A percentile compares a stretch with the other conserved stretches of the same genome.
Evolutionary conservation across 2,113 vertebrate genomes (phyloP).

Genomic region (Gymnogyps californianus): DNA sequence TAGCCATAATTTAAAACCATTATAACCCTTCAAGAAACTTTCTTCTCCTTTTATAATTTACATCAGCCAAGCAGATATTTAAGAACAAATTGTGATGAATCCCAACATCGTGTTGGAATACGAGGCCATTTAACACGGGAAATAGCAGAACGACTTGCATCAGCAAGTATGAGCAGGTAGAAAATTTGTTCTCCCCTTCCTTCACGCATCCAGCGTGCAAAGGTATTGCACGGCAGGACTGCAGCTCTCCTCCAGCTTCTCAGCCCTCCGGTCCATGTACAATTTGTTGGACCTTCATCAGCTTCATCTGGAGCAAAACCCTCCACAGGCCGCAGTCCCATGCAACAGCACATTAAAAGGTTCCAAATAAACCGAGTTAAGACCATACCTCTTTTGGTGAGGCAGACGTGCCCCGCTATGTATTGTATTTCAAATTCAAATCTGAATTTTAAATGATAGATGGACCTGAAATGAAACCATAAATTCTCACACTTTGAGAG

Average conservation of each 20-base stretch:
- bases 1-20: neutral
- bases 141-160: neutral
- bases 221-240: neutral
- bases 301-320: neutral
- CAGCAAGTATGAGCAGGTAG: no score
- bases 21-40: neutral
- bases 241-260: neutral
- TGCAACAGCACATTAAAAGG: neutral
- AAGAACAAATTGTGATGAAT: neutral
- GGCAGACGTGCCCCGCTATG: neutral
- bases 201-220: neutral
- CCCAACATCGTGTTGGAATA: fast-evolving
- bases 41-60: neutral
- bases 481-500: neutral
- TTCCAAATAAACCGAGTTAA: neutral
- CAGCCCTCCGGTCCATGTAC: fast-evolving
- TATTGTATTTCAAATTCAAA: neutral
- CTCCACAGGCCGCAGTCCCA: neutral
- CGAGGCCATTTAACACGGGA: neutral
- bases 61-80: neutral
- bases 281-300: neutral
- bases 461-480: neutral
- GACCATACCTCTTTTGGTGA: neutral
- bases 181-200: neutral
- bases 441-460: neutral